phyloP scores from a whole-genome alignment of 2,888 invertebrate species.

The Endotricha flammealis region DNA sequence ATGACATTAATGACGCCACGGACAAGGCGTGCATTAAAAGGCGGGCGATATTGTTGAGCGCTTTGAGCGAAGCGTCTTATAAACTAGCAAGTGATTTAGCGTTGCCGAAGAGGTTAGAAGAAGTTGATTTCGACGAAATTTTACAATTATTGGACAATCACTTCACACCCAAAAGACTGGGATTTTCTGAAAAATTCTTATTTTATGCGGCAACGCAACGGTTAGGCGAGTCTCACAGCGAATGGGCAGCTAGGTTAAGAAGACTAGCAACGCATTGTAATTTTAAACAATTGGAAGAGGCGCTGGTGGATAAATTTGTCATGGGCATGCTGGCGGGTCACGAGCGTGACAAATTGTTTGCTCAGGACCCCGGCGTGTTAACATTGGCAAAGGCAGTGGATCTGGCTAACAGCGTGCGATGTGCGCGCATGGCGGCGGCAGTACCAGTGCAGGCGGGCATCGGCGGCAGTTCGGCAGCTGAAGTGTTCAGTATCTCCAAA shows the following conservation, averaged over 20 bases:
- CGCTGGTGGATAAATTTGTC: slow-evolving; percentile 22
- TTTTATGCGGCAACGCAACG: slow-evolving; percentile 14
- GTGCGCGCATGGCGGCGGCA: slow-evolving; percentile 14
- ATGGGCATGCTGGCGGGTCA: slow-evolving; percentile 22
- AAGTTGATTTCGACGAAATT: slow-evolving; percentile 4
- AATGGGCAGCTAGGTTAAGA: slow-evolving; percentile 18
- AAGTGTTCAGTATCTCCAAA: slow-evolving; percentile 16
- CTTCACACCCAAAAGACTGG: slow-evolving; percentile 5
- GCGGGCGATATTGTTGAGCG: background rate
- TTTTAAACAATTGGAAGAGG: slow-evolving; percentile 17
- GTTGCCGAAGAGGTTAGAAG: slow-evolving; percentile 8
- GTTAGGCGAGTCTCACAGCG: slow-evolving; percentile 5
- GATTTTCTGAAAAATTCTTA: too few species aligned
- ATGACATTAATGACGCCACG: background rate
- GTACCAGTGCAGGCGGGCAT: slow-evolving; percentile 6
- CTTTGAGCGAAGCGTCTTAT: background rate
- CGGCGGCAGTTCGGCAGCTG: background rate
- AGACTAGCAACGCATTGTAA: slow-evolving; percentile 16
- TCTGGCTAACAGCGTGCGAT: slow-evolving; percentile 18
- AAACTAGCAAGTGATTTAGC: slow-evolving; percentile 8
- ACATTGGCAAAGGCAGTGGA: slow-evolving; percentile 21
- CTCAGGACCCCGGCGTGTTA: slow-evolving; percentile 16
- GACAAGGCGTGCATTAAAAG: background rate
- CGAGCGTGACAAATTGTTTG: slow-evolving; percentile 25
- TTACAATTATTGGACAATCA: slow-evolving; percentile 10